Evolutionary conservation across 2,113 vertebrate genomes (phyloP).

Genomic region (Ifrita kowaldi): DNA sequence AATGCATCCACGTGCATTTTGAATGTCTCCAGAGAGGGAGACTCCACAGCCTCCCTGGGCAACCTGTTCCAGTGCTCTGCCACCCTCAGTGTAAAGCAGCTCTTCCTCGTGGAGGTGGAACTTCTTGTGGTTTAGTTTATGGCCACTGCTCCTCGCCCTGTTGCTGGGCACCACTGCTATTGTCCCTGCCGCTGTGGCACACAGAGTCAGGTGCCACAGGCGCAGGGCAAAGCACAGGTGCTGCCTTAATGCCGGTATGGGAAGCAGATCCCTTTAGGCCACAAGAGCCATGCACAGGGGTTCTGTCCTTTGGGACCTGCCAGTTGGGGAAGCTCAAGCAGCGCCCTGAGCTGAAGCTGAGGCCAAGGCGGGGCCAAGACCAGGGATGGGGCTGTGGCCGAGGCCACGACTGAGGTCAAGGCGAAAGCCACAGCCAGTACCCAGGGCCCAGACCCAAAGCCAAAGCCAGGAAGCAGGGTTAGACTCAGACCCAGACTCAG

Average conservation of each 20-base stretch:
- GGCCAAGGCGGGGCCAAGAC: rapidly evolving
- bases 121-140: background rate
- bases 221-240: rapidly evolving
- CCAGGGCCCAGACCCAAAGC: background rate
- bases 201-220: rapidly evolving
- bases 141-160: background rate
- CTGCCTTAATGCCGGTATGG: rapidly evolving
- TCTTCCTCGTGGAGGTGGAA: background rate
- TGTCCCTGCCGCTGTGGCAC: background rate
- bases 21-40: background rate
- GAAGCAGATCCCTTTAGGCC: background rate
- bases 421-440: background rate
- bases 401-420: too few species aligned
- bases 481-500: rapidly evolving
- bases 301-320: background rate
- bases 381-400: too few species aligned
- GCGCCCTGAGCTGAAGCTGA: rapidly evolving
- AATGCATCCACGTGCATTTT: rapidly evolving
- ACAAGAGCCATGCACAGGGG: rapidly evolving
- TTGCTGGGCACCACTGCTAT: background rate
- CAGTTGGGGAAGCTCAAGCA: rapidly evolving
- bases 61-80: background rate
- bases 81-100: background rate
- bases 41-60: background rate
- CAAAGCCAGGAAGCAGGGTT: background rate